A percentile compares a stretch with the other conserved stretches of the same genome.
phyloP scores from a whole-genome alignment of 2,888 invertebrate species.

The Acanthacorydalis orientalis region DNA sequence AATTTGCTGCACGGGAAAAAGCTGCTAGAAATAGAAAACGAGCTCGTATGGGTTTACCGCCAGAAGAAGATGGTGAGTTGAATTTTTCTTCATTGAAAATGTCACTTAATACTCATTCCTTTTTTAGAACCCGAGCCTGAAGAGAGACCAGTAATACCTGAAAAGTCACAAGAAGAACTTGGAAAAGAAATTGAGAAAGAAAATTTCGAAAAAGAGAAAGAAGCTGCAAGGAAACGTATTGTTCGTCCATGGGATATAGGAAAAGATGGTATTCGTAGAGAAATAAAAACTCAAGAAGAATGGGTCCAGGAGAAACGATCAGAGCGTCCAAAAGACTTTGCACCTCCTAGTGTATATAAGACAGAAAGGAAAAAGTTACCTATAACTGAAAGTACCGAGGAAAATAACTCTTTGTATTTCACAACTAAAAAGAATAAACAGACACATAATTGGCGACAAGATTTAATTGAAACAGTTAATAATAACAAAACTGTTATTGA shows the following conservation, averaged over 20 bases:
- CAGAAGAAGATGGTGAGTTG: constrained; percentile 35
- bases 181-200: constrained; percentile 13
- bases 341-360: constrained; percentile 36
- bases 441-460: neutral
- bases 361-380: constrained; percentile 9
- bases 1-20: constrained; percentile 49
- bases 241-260: constrained; percentile 59
- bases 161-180: constrained; percentile 8
- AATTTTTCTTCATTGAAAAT: constrained; percentile 1
- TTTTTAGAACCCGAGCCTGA: constrained; percentile 18
- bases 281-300: constrained; percentile 57
- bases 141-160: constrained; percentile 14
- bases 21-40: constrained; percentile 60
- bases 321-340: constrained; percentile 61
- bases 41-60: constrained; percentile 53
- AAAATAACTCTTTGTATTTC: constrained; percentile 1
- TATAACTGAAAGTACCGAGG: neutral
- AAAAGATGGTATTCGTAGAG: constrained; percentile 38
- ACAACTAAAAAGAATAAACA: constrained; percentile 1
- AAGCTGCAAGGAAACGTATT: constrained; percentile 33
- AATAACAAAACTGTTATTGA: neutral
- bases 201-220: constrained; percentile 27
- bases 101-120: neutral
- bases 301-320: constrained; percentile 58
- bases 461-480: neutral